Evolutionary conservation across 2,797 vertebrate species (phyloP).

Genomic region (Carapus acus): DNA sequence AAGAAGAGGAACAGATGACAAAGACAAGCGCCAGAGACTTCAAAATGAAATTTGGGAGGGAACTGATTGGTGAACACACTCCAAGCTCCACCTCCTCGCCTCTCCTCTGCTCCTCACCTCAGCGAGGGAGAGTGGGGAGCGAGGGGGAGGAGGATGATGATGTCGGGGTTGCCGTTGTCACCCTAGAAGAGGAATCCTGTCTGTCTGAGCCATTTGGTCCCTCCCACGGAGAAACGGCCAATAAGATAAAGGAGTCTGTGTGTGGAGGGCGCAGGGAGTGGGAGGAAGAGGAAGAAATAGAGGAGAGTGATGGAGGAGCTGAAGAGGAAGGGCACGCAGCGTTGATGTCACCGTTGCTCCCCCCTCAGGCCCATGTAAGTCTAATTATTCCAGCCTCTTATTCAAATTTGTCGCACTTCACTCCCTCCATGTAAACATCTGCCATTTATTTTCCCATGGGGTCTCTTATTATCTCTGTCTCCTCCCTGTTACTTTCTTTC

Average conservation of each 20-base stretch:
- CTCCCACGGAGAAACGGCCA: slow-evolving; percentile 23
- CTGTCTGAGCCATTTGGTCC: slow-evolving; percentile 41
- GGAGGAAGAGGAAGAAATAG: background rate
- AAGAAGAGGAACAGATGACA: slow-evolving; percentile 10
- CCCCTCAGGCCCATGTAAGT: slow-evolving; percentile 40
- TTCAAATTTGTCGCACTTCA: no score
- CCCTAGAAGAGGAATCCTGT: slow-evolving; percentile 51
- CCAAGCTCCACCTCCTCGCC: slow-evolving; percentile 34
- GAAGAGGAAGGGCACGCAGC: slow-evolving; percentile 1
- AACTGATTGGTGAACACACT: slow-evolving; percentile 20
- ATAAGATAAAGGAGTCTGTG: background rate
- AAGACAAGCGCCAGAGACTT: background rate
- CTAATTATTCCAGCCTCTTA: background rate
- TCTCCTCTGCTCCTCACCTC: slow-evolving; percentile 27
- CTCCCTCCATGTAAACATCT: no score
- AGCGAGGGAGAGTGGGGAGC: background rate
- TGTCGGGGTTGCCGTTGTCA: slow-evolving; percentile 37
- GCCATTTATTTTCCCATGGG: no score
- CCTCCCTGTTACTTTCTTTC: no score
- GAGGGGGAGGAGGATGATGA: slow-evolving; percentile 37
- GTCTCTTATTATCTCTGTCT: no score
- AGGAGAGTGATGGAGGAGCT: background rate
- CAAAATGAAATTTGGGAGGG: background rate
- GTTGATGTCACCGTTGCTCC: background rate
- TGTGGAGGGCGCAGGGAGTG: fast-evolving